Base-by-base conservation (phyloP, 2,113 vertebrate genomes). In the Balaeniceps rex region DNA sequence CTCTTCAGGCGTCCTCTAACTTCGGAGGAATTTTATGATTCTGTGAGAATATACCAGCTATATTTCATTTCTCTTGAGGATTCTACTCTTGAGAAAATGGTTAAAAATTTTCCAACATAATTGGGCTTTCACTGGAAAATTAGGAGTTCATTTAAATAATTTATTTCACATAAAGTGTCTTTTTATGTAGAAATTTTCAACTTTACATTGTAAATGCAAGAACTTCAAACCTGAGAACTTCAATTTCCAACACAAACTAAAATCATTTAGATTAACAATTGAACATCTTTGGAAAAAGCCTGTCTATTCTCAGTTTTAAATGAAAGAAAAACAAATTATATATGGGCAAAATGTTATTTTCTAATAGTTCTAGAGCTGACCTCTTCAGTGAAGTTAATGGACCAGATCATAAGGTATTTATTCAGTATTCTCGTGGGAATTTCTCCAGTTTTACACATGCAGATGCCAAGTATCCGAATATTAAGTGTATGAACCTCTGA, bases 141-240 rank as follows among this genome's bases (percentile, higher is more conserved):
- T 95, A 97, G 90, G 90, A 94, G 83, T 93, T 96, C 96, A 97
- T 97, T 97, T 97, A 95, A 97, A 97, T 97, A 97, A 97, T 97
- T 97, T 97, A 96, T 96, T 96, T 97, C 96, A 93, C 90, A 91
- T 93, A 95, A 96, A 96, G 90, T 95, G 96, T 96, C 96, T 97
- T 94, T 96, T 94, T 92, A 96, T 95, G 90, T 96, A 96, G 94
- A 95, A 94, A 94, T 87, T 94, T 95, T 96, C 91, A 92, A 91
- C 90, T 94, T 95, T 94, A 95, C 77, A 69, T 93, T 88, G 86
- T 90, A 76, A 97, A 97, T 89, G 94, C 51, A 97, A 95, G 91
- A 94, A 96, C 86, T 94, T 95, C 47, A 95, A 94, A 89, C 51
- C 57, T 5, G 4, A 87, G 92, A 96, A 95, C 92, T 95, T 93